A percentile compares a stretch with the other conserved stretches of the same genome.
These are phyloP conservation scores for Gnathochromis pfefferi DNA, from an alignment of 2,113 vertebrate species.

Conservation along the genomic window DNA sequence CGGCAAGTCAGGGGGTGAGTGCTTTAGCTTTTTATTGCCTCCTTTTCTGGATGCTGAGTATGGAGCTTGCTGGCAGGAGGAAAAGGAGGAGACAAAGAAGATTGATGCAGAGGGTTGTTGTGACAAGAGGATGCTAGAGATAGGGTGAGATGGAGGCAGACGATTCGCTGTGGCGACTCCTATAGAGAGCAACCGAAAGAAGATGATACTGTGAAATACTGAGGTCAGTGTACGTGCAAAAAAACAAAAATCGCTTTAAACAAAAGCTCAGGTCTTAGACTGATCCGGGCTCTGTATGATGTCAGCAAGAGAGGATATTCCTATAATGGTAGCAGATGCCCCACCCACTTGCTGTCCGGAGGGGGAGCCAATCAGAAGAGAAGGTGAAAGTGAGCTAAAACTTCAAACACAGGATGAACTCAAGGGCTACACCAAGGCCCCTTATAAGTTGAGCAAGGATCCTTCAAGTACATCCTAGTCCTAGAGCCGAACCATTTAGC, in stretches of 20 bases:
- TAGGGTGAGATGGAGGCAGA: background rate
- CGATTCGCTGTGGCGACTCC: background rate
- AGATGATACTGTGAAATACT: background rate
- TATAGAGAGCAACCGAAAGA: background rate
- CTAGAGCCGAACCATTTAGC: background rate
- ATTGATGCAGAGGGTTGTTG: background rate
- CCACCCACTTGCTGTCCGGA: background rate
- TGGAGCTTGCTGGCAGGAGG: background rate
- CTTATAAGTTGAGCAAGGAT: background rate
- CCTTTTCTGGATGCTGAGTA: background rate
- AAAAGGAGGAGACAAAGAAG: rapidly evolving
- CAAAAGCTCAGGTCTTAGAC: background rate
- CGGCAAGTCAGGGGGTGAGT: background rate
- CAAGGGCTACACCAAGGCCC: background rate
- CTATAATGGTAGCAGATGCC: background rate
- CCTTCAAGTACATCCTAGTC: background rate
- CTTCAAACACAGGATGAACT: background rate
- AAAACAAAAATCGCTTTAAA: background rate
- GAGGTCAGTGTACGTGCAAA: background rate
- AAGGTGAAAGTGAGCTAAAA: background rate
- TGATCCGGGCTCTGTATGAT: background rate
- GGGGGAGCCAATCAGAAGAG: background rate
- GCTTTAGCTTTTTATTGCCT: background rate
- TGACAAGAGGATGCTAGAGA: background rate
- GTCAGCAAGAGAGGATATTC: background rate